phyloP scores from a whole-genome alignment of 1,140 invertebrate species.

The Steinernema feltiae region DNA sequence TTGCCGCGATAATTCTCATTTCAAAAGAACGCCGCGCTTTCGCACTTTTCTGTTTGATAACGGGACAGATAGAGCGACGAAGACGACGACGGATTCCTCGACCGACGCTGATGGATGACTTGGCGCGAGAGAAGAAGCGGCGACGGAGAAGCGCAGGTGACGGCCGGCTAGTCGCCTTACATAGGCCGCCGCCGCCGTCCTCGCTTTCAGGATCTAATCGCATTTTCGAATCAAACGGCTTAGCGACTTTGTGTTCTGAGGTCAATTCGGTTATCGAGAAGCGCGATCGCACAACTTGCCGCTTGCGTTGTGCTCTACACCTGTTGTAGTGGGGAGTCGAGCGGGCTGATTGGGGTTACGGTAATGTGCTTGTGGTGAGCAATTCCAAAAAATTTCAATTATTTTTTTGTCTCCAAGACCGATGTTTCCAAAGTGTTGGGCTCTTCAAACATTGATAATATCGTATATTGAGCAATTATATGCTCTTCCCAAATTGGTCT shows the following conservation, averaged over 20 bases:
- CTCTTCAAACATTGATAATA: no score
- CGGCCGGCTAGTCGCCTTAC: background rate
- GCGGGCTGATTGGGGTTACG: no score
- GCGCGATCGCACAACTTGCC: background rate
- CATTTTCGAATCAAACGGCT: background rate
- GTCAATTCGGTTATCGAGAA: background rate
- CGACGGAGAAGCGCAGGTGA: no score
- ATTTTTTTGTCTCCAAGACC: no score
- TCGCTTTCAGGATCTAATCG: background rate
- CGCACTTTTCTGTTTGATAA: constrained; percentile 4
- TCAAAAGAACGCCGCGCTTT: background rate
- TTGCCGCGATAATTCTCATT: background rate
- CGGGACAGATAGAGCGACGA: background rate
- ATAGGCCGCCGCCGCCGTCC: no score
- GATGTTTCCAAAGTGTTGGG: no score
- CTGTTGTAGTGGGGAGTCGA: no score
- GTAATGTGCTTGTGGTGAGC: no score
- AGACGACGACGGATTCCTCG: background rate
- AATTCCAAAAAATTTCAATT: no score
- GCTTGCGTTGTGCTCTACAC: no score
- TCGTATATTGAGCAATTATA: no score
- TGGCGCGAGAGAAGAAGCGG: background rate
- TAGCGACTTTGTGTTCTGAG: constrained; percentile 8
- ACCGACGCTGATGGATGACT: background rate
- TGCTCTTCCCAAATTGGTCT: no score